Base-by-base conservation (phyloP, 2,113 vertebrate species). In the Ursus arctos region DNA sequence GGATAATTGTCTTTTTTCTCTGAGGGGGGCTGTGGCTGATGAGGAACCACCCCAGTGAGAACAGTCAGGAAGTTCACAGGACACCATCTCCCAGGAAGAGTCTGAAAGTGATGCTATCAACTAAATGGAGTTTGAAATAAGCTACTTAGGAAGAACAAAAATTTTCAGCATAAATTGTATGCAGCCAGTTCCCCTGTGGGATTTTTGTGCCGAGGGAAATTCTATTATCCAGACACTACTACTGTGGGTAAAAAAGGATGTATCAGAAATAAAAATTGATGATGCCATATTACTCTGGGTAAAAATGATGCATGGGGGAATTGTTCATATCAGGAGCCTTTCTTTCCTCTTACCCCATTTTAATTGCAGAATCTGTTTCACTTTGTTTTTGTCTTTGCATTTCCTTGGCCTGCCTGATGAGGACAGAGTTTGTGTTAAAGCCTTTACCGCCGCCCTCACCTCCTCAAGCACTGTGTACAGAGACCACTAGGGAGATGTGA, bases 381-480 rank as follows among this genome's bases (percentile, higher is more conserved):
- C n/a, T 63, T 63, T 53, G 67, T 49, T 28, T 67, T 40, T 8
- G 22, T 26, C 40, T 26, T 47, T 28, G 43, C n/a, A 26, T 53
- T 87, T 77, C 33, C 59, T 49, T 31, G 51, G 40, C 26, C 24
- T 76, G 7, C 61, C 19, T 19, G 19, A 76, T 1, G 47, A 8
- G 7, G 31, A 53, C 36, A 8, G 47, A 43, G 12, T 59, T 21
- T 22, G 31, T 6, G 67, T 63, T 18, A 1, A 18, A 9, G 59
- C 4, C 55, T 55, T 40, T 51, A 61, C 10, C 36, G 12, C 24
- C 4, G 1, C 53, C 74, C 61, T 31, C 47, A 16, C 2, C 3
- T 53, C 33, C 72, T 40, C 9, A 0, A 18, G 36, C 11, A 36
- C 61, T 19, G 7, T 51, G 0, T 10, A 47, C 4, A 1, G n/a